Evolutionary conservation across 1,140 invertebrate genomes (phyloP).

Genomic region (Lutraria rhynchaena): DNA sequence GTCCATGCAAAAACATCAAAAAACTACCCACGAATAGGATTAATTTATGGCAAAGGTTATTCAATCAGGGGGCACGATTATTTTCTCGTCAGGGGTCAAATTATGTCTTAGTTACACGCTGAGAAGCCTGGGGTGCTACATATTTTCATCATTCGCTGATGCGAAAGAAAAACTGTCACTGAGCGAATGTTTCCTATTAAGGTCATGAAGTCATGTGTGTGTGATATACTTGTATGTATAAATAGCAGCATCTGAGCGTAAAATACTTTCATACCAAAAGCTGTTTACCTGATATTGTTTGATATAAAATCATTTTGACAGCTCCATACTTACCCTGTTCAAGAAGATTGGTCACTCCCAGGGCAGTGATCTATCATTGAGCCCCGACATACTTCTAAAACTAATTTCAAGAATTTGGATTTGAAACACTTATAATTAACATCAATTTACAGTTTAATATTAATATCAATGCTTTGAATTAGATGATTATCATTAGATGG

Average conservation of each 20-base stretch:
- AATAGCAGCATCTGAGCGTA: constrained; percentile 8
- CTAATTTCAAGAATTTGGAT: too few relatives aligned
- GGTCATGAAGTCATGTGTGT: constrained; percentile 12
- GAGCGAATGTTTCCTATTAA: constrained; percentile 7
- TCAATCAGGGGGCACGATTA: constrained; percentile 14
- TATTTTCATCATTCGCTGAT: not conserved
- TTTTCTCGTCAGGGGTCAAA: constrained; percentile 12
- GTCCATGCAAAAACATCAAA: too few relatives aligned
- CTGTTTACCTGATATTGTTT: constrained; percentile 6
- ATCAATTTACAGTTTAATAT: too few relatives aligned
- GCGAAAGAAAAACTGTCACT: constrained; percentile 12
- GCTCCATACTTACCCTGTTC: too few relatives aligned
- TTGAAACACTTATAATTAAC: too few relatives aligned
- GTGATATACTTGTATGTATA: not conserved
- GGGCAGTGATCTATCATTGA: too few relatives aligned
- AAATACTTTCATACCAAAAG: not conserved
- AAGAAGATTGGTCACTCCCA: too few relatives aligned
- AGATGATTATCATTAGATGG: too few relatives aligned
- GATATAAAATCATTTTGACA: not conserved
- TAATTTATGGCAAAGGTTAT: not conserved
- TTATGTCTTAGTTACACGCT: too few relatives aligned
- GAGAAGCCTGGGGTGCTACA: not conserved
- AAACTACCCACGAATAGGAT: too few relatives aligned
- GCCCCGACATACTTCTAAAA: too few relatives aligned
- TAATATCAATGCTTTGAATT: too few relatives aligned